Conservation (phyloP, 2,888 invertebrate genomes). For the Amphipyra berbera region DNA sequence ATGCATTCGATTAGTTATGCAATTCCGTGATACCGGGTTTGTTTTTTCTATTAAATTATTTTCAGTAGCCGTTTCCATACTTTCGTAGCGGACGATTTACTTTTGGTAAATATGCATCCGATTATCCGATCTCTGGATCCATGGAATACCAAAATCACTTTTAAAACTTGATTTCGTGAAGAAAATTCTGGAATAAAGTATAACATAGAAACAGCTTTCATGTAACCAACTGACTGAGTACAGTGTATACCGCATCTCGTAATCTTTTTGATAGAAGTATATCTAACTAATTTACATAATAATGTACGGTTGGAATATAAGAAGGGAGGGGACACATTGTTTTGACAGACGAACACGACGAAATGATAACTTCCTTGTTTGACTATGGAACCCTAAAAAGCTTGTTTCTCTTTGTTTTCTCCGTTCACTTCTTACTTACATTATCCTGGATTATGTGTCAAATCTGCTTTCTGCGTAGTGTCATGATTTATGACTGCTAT, state of each 20-base stretch:
- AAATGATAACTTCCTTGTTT: constrained; percentile 25
- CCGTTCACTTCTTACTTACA: constrained; percentile 33
- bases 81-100: too few species aligned
- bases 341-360: constrained; percentile 31
- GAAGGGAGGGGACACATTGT: constrained; percentile 18
- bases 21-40: too few species aligned
- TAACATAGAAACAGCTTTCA: too few species aligned
- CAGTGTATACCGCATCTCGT: not conserved
- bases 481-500: constrained; percentile 51
- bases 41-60: too few species aligned
- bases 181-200: too few species aligned
- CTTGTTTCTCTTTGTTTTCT: constrained; percentile 38
- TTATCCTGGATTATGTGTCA: constrained; percentile 58
- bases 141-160: too few species aligned
- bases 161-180: too few species aligned
- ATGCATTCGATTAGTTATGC: too few species aligned
- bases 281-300: constrained; percentile 39
- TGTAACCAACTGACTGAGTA: not conserved
- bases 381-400: constrained; percentile 35
- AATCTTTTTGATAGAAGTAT: constrained; percentile 24
- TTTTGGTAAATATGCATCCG: too few species aligned
- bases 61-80: too few species aligned
- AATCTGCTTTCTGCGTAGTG: constrained; percentile 45
- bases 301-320: constrained; percentile 22
- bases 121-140: too few species aligned